Evolutionary conservation across 2,113 vertebrate genomes (phyloP), one percentile per base, ranked within the genome.

Genomic region (Equus quagga): DNA sequence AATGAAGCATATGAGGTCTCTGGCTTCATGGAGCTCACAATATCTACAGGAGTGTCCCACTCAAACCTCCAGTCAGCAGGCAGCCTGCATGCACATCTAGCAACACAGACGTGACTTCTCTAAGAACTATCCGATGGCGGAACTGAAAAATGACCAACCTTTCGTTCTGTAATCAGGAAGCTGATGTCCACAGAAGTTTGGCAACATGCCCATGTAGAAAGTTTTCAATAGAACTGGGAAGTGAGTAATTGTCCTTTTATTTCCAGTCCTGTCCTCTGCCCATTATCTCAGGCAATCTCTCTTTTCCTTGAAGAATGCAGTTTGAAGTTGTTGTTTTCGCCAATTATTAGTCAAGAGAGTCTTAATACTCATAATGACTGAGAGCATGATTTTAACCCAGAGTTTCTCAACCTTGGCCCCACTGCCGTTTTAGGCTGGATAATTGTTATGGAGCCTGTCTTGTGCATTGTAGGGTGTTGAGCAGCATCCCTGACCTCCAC

Each of bases 51-150:
- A 33, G 8, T 69, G 49, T 41, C n/a, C 51, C 49, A n/a, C 13
- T 8, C 0, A 0, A 58, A 26, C 28, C 6, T 65, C 64, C 46
- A 17, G 8, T 58, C 19, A n/a, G 19, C 51, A 70, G 51, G 23
- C 1, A 81, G 19, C 3, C 1, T 44, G 13, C 0, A 10, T 3
- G 13, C 0, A 10, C 2, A 8, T 56, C 6, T 19, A 69, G 26
- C n/a, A 49, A 80, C 49, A 3, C 7, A 0, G 26, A 69, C 44
- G 10, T 80, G 49, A 4, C 18, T 4, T 80, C n/a, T 12, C 26
- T 58, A 56, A 81, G 18, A 91, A 7, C 19, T 36, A 19, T 26
- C 46, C 13, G 9, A 13, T 26, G 51, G 54, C 24, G 28, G 49
- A 91, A 78, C n/a, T 69, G 84, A 31, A 58, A 44, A 69, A 31